These are phyloP conservation scores for Characodon lateralis DNA, from an alignment of 2,797 vertebrate species.

Conservation along the genomic window DNA sequence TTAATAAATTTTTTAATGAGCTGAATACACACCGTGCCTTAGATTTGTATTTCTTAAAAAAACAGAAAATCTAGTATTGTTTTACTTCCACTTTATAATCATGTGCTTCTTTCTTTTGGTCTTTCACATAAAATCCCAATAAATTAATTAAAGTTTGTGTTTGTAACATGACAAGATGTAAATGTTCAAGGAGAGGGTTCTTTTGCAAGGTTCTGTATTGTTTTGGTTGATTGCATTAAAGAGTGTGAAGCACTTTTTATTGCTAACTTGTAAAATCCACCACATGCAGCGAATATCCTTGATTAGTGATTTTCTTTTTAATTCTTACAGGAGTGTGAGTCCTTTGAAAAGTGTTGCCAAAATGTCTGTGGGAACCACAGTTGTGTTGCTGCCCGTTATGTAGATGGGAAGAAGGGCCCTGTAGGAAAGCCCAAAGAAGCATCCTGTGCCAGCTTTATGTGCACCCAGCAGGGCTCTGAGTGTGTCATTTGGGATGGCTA, in stretches of 20 bases:
- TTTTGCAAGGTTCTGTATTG: not conserved
- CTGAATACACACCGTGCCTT: not conserved
- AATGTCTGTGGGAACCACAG: slow-evolving; percentile 96
- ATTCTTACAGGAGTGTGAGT: slow-evolving; percentile 93
- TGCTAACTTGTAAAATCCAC: not conserved
- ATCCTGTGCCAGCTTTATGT: slow-evolving; percentile 92
- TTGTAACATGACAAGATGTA: not conserved
- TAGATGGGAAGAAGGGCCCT: slow-evolving; percentile 90
- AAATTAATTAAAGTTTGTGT: not conserved
- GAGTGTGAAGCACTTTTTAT: not conserved
- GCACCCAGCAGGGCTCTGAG: slow-evolving; percentile 94
- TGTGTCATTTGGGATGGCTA: slow-evolving; percentile 97
- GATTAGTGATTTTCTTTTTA: slow-evolving; percentile 63
- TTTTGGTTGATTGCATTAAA: not conserved
- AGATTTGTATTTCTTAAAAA: not conserved
- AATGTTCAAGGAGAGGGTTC: not conserved
- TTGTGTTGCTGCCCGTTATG: slow-evolving; percentile 92
- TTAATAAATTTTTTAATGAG: not conserved
- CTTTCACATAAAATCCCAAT: not conserved
- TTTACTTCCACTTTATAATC: not conserved
- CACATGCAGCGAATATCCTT: not conserved
- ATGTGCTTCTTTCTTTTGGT: not conserved
- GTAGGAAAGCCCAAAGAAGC: slow-evolving; percentile 90
- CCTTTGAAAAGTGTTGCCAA: slow-evolving; percentile 96
- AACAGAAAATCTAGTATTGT: not conserved